Evolutionary conservation across 2,888 invertebrate species (phyloP).

Genomic region (Hyles lineata): DNA sequence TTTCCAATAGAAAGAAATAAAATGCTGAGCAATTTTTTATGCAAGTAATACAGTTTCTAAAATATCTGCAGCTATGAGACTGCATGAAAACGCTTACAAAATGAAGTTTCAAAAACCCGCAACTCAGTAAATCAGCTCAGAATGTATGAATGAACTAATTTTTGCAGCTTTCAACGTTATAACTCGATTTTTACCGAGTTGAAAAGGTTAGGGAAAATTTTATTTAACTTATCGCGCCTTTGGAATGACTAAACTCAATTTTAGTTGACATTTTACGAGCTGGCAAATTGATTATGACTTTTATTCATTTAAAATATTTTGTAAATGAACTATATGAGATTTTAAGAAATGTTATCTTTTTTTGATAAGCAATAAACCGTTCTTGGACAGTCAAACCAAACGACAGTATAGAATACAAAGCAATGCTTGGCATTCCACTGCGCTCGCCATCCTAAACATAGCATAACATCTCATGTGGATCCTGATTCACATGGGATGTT

Average conservation of each 20-base stretch:
- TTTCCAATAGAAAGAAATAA: too few relatives aligned
- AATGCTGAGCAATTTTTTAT: too few relatives aligned
- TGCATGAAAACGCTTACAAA: background rate
- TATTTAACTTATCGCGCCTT: background rate
- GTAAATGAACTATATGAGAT: too few relatives aligned
- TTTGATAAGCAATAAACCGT: too few relatives aligned
- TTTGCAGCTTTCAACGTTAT: background rate
- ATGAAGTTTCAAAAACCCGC: background rate
- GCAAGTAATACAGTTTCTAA: background rate
- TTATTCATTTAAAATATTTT: background rate
- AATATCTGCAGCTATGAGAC: background rate
- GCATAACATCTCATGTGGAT: too few relatives aligned
- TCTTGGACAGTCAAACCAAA: too few relatives aligned
- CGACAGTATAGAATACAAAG: too few relatives aligned
- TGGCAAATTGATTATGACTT: background rate
- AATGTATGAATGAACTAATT: background rate
- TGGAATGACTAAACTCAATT: background rate
- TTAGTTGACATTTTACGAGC: background rate
- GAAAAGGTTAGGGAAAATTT: background rate
- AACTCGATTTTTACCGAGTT: background rate
- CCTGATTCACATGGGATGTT: too few relatives aligned
- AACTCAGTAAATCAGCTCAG: conserved; percentile 14
- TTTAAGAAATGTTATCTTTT: too few relatives aligned
- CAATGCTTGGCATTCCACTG: too few relatives aligned
- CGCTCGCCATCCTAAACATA: too few relatives aligned